These are phyloP conservation scores for Miichthys miiuy DNA, from an alignment of 2,797 vertebrate species.

Conservation along the genomic window DNA sequence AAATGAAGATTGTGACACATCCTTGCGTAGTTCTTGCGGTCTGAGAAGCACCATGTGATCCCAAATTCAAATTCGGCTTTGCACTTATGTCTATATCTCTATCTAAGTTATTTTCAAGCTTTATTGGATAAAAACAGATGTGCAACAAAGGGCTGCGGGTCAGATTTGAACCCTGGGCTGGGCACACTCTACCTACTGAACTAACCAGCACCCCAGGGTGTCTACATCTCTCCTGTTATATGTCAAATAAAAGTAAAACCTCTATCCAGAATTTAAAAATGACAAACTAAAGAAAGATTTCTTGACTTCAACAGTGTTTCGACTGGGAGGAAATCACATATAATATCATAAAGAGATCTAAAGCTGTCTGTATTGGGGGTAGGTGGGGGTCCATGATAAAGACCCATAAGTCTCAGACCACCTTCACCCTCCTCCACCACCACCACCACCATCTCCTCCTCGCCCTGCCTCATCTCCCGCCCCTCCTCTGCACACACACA, in stretches of 20 bases:
- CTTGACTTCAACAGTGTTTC: not conserved
- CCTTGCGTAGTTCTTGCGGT: not conserved
- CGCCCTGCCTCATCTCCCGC: too few relatives aligned
- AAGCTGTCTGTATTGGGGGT: not conserved
- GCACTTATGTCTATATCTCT: too few relatives aligned
- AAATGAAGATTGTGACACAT: not conserved
- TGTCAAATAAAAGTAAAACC: not conserved
- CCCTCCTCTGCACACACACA: not conserved
- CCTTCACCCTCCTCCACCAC: not conserved
- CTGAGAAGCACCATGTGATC: not conserved
- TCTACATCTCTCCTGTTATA: too few relatives aligned
- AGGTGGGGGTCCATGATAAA: not conserved
- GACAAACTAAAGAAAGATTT: not conserved
- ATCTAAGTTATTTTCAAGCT: too few relatives aligned
- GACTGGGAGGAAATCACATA: not conserved
- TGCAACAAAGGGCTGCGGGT: too few relatives aligned
- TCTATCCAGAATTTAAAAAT: not conserved
- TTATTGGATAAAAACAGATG: too few relatives aligned
- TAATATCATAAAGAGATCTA: not conserved
- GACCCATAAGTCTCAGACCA: not conserved
- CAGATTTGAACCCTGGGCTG: too few relatives aligned
- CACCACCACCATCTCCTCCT: too few relatives aligned
- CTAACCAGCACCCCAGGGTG: not conserved
- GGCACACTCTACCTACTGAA: too few relatives aligned
- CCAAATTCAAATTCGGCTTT: not conserved